Evolutionary conservation across 2,888 invertebrate species (phyloP).

Genomic region (Argynnis bischoffii): DNA sequence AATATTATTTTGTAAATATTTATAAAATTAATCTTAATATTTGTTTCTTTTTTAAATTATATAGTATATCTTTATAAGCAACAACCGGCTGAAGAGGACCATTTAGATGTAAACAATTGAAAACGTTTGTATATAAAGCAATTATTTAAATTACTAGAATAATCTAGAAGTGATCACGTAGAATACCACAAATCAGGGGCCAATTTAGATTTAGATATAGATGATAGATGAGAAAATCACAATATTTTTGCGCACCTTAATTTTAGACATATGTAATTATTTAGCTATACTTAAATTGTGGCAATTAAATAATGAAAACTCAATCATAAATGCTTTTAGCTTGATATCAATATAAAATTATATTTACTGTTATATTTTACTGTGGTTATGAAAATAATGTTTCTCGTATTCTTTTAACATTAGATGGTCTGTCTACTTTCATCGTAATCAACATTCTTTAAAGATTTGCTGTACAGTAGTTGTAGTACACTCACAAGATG

Average conservation of each 20-base stretch:
- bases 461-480: too few relatives aligned
- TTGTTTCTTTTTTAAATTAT: background rate
- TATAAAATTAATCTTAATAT: background rate
- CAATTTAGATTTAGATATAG: slow-evolving; percentile 68
- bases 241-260: slow-evolving; percentile 3
- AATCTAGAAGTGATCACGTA: slow-evolving; percentile 34
- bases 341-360: too few relatives aligned
- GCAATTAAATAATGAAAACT: too few relatives aligned
- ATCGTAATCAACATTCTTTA: too few relatives aligned
- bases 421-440: too few relatives aligned
- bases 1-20: background rate
- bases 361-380: too few relatives aligned
- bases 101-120: slow-evolving; percentile 21
- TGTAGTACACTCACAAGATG: too few relatives aligned
- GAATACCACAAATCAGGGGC: slow-evolving; percentile 64
- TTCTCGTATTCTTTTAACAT: too few relatives aligned
- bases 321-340: too few relatives aligned
- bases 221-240: slow-evolving; percentile 24
- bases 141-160: slow-evolving; percentile 11
- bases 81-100: slow-evolving; percentile 36
- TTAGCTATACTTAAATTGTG: background rate
- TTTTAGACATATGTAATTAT: background rate
- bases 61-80: slow-evolving; percentile 4
- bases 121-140: slow-evolving; percentile 11
- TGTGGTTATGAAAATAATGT: too few relatives aligned